phyloP scores from a whole-genome alignment of 2,113 vertebrate species.

The Brachirus orientalis region DNA sequence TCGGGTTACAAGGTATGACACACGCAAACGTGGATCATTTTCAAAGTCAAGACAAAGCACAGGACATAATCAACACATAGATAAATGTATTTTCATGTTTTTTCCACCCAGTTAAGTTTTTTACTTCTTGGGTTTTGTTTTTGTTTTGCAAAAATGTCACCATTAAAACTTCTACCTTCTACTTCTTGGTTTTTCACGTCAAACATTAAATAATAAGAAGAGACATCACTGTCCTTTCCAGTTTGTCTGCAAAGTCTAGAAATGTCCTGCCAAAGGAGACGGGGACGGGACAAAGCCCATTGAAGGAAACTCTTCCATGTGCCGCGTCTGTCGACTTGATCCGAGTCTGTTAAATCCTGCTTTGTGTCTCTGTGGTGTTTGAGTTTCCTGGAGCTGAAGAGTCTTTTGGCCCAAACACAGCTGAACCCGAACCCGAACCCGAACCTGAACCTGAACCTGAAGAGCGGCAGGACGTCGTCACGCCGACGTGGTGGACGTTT shows the following conservation, averaged over 20 bases:
- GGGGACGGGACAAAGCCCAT: no score
- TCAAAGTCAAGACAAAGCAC: slow-evolving; percentile 61
- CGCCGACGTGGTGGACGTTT: no score
- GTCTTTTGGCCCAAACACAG: background rate
- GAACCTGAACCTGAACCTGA: no score
- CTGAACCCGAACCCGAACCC: no score
- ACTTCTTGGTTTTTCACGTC: slow-evolving; percentile 41
- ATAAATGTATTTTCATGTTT: slow-evolving; percentile 49
- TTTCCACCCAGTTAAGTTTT: slow-evolving; percentile 49
- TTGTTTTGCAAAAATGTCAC: slow-evolving; percentile 22
- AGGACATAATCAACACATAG: slow-evolving; percentile 58
- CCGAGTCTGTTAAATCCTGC: no score
- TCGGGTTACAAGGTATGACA: slow-evolving; percentile 60
- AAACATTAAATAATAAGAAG: slow-evolving; percentile 55
- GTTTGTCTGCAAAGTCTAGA: background rate
- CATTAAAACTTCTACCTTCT: slow-evolving; percentile 27
- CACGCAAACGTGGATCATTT: slow-evolving; percentile 57
- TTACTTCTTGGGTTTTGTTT: no score
- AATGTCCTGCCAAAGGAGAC: no score
- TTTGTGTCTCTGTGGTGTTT: no score
- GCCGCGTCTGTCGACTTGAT: no score
- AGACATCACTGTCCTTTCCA: slow-evolving; percentile 3
- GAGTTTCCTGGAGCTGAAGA: no score
- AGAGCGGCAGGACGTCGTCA: no score
- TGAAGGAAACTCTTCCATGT: no score